Evolutionary conservation across 1,140 invertebrate genomes (phyloP).

Genomic region (Batillaria attramentaria): DNA sequence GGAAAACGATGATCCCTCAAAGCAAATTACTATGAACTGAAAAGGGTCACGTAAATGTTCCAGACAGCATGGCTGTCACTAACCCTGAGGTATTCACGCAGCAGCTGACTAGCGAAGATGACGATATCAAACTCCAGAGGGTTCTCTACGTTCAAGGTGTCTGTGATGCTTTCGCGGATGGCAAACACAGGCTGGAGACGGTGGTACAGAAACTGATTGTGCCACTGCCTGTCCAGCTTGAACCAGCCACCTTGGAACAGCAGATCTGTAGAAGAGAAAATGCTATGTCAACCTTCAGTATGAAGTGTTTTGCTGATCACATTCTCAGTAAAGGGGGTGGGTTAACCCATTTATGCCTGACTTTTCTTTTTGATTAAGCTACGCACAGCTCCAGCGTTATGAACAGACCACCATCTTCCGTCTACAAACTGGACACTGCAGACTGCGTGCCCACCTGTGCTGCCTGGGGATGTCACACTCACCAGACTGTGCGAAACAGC

Average conservation of each 20-base stretch:
- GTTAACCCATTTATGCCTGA: neutral
- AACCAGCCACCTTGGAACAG: conserved; percentile 55
- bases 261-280: conserved; percentile 44
- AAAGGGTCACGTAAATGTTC: neutral
- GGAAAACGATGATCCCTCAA: too few relatives aligned
- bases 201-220: conserved; percentile 37
- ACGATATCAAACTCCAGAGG: conserved; percentile 55
- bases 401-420: too few relatives aligned
- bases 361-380: too few relatives aligned
- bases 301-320: too few relatives aligned
- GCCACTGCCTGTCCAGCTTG: conserved; percentile 43
- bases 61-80: neutral
- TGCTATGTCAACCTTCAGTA: too few relatives aligned
- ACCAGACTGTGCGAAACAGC: too few relatives aligned
- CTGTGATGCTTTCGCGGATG: conserved; percentile 48
- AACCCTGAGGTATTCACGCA: conserved; percentile 45
- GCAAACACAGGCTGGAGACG: conserved; percentile 48
- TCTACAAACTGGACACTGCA: too few relatives aligned
- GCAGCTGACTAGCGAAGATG: conserved; percentile 49
- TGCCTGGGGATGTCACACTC: too few relatives aligned
- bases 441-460: too few relatives aligned
- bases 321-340: neutral
- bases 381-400: too few relatives aligned
- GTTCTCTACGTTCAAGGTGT: conserved; percentile 45
- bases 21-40: neutral